Evolutionary conservation across 2,113 vertebrate genomes (phyloP).

Genomic region (Calonectris borealis): DNA sequence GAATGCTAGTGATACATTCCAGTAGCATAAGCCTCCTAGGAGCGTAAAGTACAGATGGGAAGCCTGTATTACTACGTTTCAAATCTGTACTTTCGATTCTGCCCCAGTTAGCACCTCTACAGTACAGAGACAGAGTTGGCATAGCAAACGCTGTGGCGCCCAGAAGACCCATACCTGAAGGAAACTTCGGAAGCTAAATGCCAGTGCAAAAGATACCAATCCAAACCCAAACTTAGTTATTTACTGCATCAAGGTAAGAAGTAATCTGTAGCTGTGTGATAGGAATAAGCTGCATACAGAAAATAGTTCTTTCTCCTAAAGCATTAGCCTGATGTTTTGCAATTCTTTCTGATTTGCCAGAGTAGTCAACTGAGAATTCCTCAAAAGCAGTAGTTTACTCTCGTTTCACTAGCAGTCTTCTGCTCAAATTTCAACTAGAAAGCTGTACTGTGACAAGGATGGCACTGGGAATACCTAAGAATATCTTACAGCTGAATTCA

Average conservation of each 20-base stretch:
- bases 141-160: not conserved
- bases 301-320: not conserved
- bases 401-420: not conserved
- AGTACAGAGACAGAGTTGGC: not conserved
- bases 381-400: not conserved
- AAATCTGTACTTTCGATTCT: not conserved
- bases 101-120: not conserved
- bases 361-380: not conserved
- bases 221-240: not conserved
- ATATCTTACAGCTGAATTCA: not conserved
- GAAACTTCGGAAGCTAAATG: not conserved
- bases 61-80: not conserved
- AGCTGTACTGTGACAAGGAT: not conserved
- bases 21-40: not conserved
- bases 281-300: not conserved
- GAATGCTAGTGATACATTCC: not conserved
- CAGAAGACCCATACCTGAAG: not conserved
- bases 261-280: not conserved
- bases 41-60: accelerated
- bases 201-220: not conserved
- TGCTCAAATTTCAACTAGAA: not conserved
- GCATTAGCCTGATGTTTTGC: not conserved
- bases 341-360: not conserved
- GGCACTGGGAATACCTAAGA: not conserved
- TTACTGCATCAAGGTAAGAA: not conserved